Evolutionary conservation across 2,888 invertebrate genomes (phyloP).

Genomic region (Pyrocoelia pectoralis): DNA sequence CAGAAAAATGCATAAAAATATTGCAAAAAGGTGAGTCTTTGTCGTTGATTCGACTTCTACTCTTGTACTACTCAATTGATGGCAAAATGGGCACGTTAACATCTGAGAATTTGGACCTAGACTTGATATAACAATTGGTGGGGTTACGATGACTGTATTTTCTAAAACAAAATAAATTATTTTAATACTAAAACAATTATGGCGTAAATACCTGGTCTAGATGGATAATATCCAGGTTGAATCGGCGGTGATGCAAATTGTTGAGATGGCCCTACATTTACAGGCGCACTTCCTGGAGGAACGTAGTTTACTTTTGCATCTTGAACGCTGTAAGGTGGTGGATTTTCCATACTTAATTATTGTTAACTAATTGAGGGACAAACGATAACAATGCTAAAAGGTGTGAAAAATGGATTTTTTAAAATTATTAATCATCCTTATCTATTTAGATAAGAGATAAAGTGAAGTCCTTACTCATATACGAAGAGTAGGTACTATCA

Average conservation of each 20-base stretch:
- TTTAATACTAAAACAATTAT: not conserved
- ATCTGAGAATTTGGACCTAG: constrained; percentile 57
- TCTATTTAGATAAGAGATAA: too few species aligned
- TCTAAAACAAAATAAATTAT: not conserved
- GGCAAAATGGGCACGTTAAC: constrained; percentile 61
- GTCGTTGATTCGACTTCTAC: constrained; percentile 57
- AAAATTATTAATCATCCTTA: too few species aligned
- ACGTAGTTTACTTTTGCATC: not conserved
- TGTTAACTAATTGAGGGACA: not conserved
- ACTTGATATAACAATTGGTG: not conserved
- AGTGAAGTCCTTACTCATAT: too few species aligned
- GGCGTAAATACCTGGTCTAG: not conserved
- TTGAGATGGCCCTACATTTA: not conserved
- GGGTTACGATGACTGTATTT: not conserved
- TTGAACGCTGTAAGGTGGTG: not conserved
- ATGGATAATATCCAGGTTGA: not conserved
- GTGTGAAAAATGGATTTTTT: not conserved
- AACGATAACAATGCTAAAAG: not conserved
- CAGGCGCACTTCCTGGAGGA: not conserved
- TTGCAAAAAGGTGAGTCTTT: constrained; percentile 62
- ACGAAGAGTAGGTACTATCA: too few species aligned
- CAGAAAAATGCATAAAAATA: constrained; percentile 60
- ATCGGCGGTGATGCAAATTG: not conserved
- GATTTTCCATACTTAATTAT: not conserved
- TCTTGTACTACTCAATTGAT: constrained; percentile 55